phyloP scores from a whole-genome alignment of 1,140 invertebrate species.

The Catajapyx aquilonaris region DNA sequence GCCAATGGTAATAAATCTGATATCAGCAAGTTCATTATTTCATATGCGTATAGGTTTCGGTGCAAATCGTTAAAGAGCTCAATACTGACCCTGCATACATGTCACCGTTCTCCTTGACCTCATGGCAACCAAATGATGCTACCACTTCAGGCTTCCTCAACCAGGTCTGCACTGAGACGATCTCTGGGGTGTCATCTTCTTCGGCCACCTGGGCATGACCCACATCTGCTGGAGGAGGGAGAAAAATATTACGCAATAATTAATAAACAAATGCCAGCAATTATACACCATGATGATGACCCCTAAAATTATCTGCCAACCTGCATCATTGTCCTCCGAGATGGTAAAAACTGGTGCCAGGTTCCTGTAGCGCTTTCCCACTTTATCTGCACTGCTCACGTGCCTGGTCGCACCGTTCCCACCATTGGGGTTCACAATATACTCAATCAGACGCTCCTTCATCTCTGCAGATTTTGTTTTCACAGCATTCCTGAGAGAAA shows the following conservation, averaged over 20 bases:
- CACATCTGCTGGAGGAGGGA: slow-evolving; percentile 12
- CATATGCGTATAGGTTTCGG: no score
- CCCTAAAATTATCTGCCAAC: no score
- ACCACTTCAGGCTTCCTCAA: slow-evolving; percentile 65
- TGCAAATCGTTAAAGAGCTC: no score
- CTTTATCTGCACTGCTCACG: slow-evolving; percentile 52
- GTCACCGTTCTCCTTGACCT: slow-evolving; percentile 69
- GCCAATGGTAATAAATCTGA: no score
- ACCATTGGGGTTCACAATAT: slow-evolving; percentile 68
- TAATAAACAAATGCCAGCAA: no score
- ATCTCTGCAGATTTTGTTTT: slow-evolving; percentile 78
- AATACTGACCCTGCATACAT: slow-evolving; percentile 48
- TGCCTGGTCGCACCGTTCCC: slow-evolving; percentile 33
- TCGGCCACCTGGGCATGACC: slow-evolving; percentile 13
- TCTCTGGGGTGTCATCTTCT: slow-evolving; percentile 39
- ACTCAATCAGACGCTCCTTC: slow-evolving; percentile 81
- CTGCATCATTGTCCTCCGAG: slow-evolving; percentile 64
- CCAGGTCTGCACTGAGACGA: slow-evolving; percentile 49
- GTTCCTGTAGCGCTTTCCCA: slow-evolving; percentile 73
- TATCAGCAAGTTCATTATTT: no score
- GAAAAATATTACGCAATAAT: no score
- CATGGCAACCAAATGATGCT: slow-evolving; percentile 71
- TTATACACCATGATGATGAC: no score
- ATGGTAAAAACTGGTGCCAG: slow-evolving; percentile 86
- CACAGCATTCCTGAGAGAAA: slow-evolving; percentile 33